Evolutionary conservation across 1,140 invertebrate genomes (phyloP).

Genomic region (Sarcophaga peregrina): DNA sequence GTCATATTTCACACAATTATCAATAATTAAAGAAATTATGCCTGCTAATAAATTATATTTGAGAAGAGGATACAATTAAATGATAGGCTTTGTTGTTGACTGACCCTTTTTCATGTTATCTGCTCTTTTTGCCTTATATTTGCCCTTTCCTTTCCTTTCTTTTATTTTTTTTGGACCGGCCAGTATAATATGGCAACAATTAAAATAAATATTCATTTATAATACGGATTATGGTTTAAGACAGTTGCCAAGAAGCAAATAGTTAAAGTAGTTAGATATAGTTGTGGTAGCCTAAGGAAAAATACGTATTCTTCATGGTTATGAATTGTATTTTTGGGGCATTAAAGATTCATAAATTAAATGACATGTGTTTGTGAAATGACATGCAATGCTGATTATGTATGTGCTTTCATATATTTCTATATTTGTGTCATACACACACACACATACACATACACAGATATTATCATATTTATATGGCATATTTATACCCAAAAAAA

Average conservation of each 20-base stretch:
- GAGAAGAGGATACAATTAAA: neutral
- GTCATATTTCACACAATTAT: neutral
- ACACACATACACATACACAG: neutral
- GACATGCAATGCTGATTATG: neutral
- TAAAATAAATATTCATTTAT: no score
- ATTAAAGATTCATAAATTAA: constrained; percentile 16
- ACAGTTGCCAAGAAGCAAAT: no score
- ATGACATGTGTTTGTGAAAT: constrained; percentile 10
- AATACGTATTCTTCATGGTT: neutral
- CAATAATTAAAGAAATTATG: constrained; percentile 1
- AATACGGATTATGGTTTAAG: neutral
- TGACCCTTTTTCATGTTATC: neutral
- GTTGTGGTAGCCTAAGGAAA: neutral
- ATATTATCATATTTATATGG: neutral
- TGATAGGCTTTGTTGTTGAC: neutral
- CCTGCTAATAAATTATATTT: neutral
- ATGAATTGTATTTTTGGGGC: neutral
- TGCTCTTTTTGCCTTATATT: neutral
- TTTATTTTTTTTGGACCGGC: neutral
- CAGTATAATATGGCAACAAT: no score
- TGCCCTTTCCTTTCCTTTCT: neutral
- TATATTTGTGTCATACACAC: neutral
- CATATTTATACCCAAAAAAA: no score
- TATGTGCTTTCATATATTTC: neutral
- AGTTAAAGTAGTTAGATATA: no score